phyloP scores from a whole-genome alignment of 2,797 vertebrate species.

The Cuculus canorus region DNA sequence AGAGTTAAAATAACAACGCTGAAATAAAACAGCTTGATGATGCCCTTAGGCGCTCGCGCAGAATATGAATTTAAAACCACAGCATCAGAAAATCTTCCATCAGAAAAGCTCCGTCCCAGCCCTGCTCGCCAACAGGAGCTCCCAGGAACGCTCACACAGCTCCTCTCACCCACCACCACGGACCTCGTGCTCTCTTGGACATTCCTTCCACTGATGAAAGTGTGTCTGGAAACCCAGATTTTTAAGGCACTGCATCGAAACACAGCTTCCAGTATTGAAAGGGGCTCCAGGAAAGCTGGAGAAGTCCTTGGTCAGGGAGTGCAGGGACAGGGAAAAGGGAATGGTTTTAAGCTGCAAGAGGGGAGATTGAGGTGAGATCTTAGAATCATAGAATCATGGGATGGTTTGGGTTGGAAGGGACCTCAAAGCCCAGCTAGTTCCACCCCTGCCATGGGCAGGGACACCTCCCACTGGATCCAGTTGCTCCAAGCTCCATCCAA shows the following conservation, averaged over 20 bases:
- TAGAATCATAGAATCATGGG: not conserved
- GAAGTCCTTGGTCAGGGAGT: no score
- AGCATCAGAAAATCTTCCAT: not conserved
- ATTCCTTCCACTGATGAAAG: not conserved
- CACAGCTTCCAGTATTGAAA: fast-evolving
- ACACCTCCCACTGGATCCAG: no score
- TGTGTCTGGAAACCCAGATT: not conserved
- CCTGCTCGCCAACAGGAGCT: not conserved
- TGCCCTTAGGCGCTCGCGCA: not conserved
- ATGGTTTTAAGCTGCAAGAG: no score
- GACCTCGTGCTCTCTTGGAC: not conserved
- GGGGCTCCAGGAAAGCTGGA: no score
- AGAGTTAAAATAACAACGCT: not conserved
- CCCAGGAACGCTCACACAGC: not conserved
- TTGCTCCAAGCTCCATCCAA: no score
- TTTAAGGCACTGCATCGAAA: not conserved
- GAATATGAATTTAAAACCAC: not conserved
- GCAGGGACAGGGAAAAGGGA: no score
- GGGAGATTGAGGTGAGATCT: no score
- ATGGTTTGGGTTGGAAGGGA: no score
- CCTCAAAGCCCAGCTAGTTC: no score
- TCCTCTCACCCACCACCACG: fast-evolving
- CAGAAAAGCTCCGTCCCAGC: not conserved
- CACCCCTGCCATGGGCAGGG: no score
- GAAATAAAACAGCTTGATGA: not conserved